Evolutionary conservation across 2,888 invertebrate species (phyloP).

Genomic region (Ophraella communa): DNA sequence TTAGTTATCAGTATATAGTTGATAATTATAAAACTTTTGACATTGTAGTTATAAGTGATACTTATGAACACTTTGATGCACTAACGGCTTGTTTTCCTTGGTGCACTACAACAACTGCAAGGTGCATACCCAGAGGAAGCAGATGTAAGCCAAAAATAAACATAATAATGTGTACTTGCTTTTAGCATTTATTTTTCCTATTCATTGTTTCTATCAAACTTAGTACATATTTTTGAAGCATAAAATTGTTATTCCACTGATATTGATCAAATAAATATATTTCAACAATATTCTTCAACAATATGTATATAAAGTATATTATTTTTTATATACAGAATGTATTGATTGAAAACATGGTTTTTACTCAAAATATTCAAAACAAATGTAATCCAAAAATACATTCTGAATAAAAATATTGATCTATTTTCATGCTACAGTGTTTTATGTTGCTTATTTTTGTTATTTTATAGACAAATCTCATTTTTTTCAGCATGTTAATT

Average conservation of each 20-base stretch:
- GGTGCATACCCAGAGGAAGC: conserved; percentile 68
- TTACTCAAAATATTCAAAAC: neutral
- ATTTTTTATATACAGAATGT: neutral
- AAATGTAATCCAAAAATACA: neutral
- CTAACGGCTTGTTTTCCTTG: conserved; percentile 80
- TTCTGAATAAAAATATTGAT: neutral
- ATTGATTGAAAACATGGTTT: neutral
- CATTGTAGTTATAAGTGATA: conserved; percentile 71
- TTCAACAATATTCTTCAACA: neutral
- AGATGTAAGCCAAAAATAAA: conserved; percentile 63
- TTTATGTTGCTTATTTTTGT: neutral
- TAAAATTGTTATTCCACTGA: neutral
- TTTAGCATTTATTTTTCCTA: conserved; percentile 10
- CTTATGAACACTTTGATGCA: conserved; percentile 77
- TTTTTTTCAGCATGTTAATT: neutral
- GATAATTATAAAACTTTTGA: neutral
- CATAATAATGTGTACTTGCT: neutral
- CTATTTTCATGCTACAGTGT: neutral
- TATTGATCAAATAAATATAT: neutral
- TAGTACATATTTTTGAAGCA: neutral
- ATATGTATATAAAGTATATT: neutral
- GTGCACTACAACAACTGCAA: conserved; percentile 70
- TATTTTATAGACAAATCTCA: neutral
- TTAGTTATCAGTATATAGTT: neutral
- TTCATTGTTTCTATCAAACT: conserved; percentile 4